Conservation (phyloP, 1,140 invertebrate species). For the Euwallacea similis region DNA sequence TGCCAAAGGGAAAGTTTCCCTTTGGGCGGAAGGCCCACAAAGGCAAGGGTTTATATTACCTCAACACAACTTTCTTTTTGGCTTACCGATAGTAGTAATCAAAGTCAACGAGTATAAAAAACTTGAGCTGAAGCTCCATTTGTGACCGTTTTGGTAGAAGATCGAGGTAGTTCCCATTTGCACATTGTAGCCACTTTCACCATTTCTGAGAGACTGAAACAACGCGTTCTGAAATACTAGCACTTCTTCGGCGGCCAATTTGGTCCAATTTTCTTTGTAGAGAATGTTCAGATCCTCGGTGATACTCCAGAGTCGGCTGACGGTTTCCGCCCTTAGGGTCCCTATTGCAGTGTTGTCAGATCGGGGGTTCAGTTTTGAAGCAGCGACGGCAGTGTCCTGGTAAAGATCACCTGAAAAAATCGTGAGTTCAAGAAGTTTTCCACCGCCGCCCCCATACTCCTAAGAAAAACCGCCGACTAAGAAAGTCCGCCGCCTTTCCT, state of each 20-base stretch:
- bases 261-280: conserved; percentile 94
- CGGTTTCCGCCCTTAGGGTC: conserved; percentile 62
- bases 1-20: conserved; percentile 2
- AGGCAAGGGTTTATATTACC: too few species aligned
- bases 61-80: neutral
- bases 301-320: conserved; percentile 87
- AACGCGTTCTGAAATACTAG: conserved; percentile 77
- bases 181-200: conserved; percentile 42
- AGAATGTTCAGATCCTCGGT: conserved; percentile 92
- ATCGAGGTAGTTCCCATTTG: conserved; percentile 43
- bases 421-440: too few species aligned
- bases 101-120: conserved; percentile 94
- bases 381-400: conserved; percentile 61
- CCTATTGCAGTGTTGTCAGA: conserved; percentile 44
- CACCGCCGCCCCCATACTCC: too few species aligned
- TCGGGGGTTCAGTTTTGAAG: conserved; percentile 61
- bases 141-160: conserved; percentile 58
- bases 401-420: conserved; percentile 41
- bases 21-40: neutral
- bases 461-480: too few species aligned
- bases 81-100: conserved; percentile 94
- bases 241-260: conserved; percentile 78
- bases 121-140: conserved; percentile 89
- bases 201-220: conserved; percentile 53
- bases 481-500: too few species aligned